Evolutionary conservation across 2,888 invertebrate genomes (phyloP).

Genomic region (Amiota communis): DNA sequence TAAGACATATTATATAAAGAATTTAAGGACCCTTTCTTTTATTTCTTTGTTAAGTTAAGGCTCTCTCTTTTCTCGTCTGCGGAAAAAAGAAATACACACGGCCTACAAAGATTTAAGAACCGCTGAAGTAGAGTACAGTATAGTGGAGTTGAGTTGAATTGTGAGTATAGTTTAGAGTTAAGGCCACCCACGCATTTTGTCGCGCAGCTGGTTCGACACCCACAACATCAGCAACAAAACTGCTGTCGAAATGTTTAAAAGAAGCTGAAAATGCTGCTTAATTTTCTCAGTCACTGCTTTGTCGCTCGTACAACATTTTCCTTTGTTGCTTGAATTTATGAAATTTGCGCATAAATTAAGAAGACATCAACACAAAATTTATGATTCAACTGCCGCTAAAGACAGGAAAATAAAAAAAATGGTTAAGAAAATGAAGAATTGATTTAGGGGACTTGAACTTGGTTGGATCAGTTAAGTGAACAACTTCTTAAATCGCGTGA

Average conservation of each 20-base stretch:
- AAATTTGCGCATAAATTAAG: conserved; percentile 26
- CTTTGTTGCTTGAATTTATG: conserved; percentile 1
- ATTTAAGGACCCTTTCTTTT: too few relatives aligned
- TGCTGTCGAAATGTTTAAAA: neutral
- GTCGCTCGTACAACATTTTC: neutral
- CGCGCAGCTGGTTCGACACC: neutral
- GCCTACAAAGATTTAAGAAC: too few relatives aligned
- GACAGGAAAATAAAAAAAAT: neutral
- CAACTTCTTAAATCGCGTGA: neutral
- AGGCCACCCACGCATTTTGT: conserved; percentile 41
- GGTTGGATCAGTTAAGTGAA: neutral
- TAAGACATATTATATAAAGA: too few relatives aligned
- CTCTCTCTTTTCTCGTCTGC: too few relatives aligned
- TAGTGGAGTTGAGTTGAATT: conserved; percentile 26
- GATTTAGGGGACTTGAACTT: conserved; percentile 13
- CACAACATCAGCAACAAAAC: neutral
- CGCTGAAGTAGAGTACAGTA: too few relatives aligned
- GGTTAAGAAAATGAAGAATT: neutral
- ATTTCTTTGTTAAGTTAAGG: too few relatives aligned
- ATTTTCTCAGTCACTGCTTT: neutral
- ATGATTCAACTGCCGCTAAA: neutral
- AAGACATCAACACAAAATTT: conserved; percentile 20
- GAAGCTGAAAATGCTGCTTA: conserved; percentile 3
- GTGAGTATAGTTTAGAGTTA: neutral
- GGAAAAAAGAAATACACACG: too few relatives aligned